Conservation (phyloP, 2,113 vertebrate genomes). For the Microcebus griseorufus region DNA sequence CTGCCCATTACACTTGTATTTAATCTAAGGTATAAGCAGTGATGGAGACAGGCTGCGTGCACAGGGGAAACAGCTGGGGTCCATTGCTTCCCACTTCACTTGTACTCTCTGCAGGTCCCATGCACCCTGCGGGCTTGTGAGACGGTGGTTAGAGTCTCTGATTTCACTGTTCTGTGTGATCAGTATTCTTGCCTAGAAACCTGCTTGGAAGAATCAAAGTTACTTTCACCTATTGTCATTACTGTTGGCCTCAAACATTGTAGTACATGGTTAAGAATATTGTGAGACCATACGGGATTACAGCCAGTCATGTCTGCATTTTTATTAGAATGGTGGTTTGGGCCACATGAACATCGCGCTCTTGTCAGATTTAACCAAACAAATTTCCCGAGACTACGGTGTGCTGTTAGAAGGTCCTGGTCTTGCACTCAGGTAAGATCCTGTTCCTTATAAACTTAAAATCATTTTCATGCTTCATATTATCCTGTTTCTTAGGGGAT, state of each 20-base stretch:
- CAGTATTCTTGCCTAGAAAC: not conserved
- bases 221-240: not conserved
- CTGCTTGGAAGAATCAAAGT: not conserved
- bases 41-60: not conserved
- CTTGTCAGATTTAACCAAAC: too few relatives aligned
- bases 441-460: too few relatives aligned
- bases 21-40: not conserved
- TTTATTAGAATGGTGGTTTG: slow-evolving; percentile 91
- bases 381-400: too few relatives aligned
- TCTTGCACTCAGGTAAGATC: too few relatives aligned
- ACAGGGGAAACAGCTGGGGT: not conserved
- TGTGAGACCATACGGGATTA: not conserved
- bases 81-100: not conserved
- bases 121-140: not conserved
- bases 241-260: not conserved
- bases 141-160: not conserved
- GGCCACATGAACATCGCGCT: slow-evolving; percentile 97
- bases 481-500: too few relatives aligned
- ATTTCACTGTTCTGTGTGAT: not conserved
- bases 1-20: not conserved
- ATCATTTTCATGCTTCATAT: too few relatives aligned
- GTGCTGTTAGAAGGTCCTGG: too few relatives aligned
- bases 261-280: not conserved
- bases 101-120: not conserved
- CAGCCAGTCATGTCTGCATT: not conserved